Evolutionary conservation across 2,888 invertebrate species (phyloP).

Genomic region (Prosapia bicincta): DNA sequence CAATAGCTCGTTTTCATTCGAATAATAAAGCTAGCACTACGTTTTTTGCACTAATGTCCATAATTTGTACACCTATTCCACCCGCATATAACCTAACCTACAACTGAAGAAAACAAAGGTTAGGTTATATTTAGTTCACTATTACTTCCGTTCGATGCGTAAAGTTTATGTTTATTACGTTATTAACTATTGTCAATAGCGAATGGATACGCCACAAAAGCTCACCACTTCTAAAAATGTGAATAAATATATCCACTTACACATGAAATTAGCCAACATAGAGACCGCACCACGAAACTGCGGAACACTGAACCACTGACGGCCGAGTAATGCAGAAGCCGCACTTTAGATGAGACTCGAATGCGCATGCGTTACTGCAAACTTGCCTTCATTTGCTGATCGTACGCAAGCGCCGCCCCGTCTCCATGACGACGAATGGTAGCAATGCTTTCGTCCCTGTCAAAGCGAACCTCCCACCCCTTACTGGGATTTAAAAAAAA

Average conservation of each 20-base stretch:
- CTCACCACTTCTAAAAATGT: background rate
- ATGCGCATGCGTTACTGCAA: constrained; percentile 22
- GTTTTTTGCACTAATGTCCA: background rate
- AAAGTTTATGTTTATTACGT: background rate
- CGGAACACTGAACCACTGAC: background rate
- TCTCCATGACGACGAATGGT: constrained; percentile 30
- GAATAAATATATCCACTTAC: constrained; percentile 8
- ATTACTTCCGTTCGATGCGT: background rate
- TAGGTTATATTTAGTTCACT: background rate
- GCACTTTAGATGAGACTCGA: constrained; percentile 4
- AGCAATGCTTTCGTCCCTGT: constrained; percentile 41
- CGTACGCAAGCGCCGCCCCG: constrained; percentile 27
- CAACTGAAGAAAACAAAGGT: background rate
- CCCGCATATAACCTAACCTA: background rate
- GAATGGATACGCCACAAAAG: background rate
- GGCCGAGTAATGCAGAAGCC: background rate
- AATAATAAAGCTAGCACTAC: constrained; percentile 4
- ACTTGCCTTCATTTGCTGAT: constrained; percentile 7
- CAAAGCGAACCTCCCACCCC: constrained; percentile 32
- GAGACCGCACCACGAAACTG: constrained; percentile 10
- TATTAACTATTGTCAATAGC: background rate
- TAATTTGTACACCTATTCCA: background rate
- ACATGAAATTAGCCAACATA: background rate
- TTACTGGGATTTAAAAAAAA: background rate
- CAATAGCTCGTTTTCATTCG: background rate